Evolutionary conservation across 2,797 vertebrate species (phyloP).

Genomic region (Antennarius maculatus): DNA sequence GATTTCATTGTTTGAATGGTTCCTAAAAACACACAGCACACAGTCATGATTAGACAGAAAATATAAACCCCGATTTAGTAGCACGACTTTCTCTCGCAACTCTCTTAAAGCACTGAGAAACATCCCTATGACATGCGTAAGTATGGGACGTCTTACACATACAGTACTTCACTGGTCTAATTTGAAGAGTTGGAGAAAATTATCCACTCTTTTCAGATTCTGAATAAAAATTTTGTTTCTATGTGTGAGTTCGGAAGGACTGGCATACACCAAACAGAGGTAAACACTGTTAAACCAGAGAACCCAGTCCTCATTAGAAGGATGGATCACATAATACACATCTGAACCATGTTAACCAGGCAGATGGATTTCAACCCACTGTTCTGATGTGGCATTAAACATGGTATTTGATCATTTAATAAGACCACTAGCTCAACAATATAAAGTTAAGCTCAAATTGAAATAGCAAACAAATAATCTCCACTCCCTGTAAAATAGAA

Average conservation of each 20-base stretch:
- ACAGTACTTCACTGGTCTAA: constrained; percentile 30
- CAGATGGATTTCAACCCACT: constrained; percentile 9
- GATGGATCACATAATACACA: constrained; percentile 21
- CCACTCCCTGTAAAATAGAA: constrained; percentile 32
- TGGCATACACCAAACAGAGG: constrained; percentile 25
- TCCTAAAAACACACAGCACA: constrained; percentile 21
- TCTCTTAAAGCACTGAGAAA: constrained; percentile 65
- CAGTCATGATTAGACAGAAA: constrained; percentile 18
- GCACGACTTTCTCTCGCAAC: constrained; percentile 24
- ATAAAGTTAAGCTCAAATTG: constrained; percentile 25
- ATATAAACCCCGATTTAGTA: constrained; percentile 1
- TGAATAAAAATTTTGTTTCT: constrained; percentile 25
- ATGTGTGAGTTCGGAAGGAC: constrained; percentile 16
- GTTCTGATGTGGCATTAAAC: constrained; percentile 29
- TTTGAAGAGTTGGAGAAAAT: constrained; percentile 33
- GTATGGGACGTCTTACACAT: constrained; percentile 25
- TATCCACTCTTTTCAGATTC: constrained; percentile 26
- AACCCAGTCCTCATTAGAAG: constrained; percentile 21
- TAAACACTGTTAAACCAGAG: constrained; percentile 1
- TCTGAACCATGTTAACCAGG: constrained; percentile 17
- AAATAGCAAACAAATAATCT: constrained; percentile 28
- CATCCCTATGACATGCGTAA: constrained; percentile 43
- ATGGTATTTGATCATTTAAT: constrained; percentile 41
- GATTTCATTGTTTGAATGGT: too few relatives aligned
- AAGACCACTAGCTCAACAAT: constrained; percentile 36